Conservation (phyloP, 2,888 invertebrate species). For the Cenopis cana region DNA sequence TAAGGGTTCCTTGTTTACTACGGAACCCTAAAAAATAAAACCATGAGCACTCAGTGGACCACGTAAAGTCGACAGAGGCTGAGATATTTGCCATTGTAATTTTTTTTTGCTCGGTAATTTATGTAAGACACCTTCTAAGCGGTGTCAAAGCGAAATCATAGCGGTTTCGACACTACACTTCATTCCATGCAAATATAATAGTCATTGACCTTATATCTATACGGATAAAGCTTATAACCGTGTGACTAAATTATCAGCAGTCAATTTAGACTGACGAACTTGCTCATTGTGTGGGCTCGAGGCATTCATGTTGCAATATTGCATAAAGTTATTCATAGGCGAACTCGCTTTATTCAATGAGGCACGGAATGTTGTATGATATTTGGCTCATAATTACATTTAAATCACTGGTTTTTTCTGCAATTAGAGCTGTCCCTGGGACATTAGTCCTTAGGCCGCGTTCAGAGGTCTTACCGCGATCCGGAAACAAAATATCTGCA, state of each 20-base stretch:
- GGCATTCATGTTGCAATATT: conserved; percentile 56
- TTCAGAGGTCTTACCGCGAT: no score
- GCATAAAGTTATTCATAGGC: conserved; percentile 63
- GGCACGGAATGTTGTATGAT: conserved; percentile 43
- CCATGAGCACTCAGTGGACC: not conserved
- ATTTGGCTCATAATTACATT: conserved; percentile 15
- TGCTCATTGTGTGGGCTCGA: conserved; percentile 33
- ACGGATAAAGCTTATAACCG: conserved; percentile 33
- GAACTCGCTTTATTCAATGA: conserved; percentile 59
- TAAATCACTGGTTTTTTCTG: not conserved
- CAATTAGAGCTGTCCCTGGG: not conserved
- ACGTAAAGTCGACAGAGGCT: not conserved
- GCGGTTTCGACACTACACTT: conserved; percentile 53
- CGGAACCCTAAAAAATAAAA: not conserved
- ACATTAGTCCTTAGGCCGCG: not conserved
- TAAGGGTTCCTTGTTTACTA: no score
- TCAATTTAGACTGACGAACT: conserved; percentile 35
- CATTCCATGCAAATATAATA: conserved; percentile 50
- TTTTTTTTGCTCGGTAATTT: conserved; percentile 32
- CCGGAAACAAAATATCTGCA: no score
- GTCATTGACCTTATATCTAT: conserved; percentile 42
- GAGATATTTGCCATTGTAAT: conserved; percentile 1
- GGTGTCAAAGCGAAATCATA: conserved; percentile 37
- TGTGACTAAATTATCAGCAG: conserved; percentile 29
- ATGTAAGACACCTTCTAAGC: conserved; percentile 41